phyloP scores from a whole-genome alignment of 1,140 invertebrate genomes.

The Hypsibius dujardini region DNA sequence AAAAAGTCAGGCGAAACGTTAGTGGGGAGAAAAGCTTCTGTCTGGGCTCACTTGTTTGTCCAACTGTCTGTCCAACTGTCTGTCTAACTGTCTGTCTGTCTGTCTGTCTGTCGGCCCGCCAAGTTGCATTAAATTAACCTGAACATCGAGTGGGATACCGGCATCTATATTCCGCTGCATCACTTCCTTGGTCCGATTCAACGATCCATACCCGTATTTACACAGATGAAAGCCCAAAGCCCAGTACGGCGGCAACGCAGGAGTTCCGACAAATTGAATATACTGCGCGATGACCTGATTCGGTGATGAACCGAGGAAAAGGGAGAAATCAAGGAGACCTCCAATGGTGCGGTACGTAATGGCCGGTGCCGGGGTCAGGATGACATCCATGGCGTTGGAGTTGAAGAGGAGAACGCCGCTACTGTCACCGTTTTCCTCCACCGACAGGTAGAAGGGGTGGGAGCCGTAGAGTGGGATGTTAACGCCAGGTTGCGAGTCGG shows the following conservation, averaged over 20 bases:
- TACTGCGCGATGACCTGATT: slow-evolving; percentile 37
- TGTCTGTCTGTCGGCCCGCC: not conserved
- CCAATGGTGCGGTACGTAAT: slow-evolving; percentile 56
- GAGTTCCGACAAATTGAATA: slow-evolving; percentile 25
- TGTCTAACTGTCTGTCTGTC: no score
- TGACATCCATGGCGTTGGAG: slow-evolving; percentile 36
- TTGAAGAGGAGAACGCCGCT: slow-evolving; percentile 21
- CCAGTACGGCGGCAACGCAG: slow-evolving; percentile 31
- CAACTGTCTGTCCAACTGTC: no score
- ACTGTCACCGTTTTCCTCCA: slow-evolving; percentile 18
- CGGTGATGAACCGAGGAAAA: slow-evolving; percentile 48
- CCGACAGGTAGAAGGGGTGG: slow-evolving; percentile 24
- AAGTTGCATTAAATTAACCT: not conserved
- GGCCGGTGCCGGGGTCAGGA: slow-evolving; percentile 53
- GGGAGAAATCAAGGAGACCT: slow-evolving; percentile 55
- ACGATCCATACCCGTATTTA: slow-evolving; percentile 49
- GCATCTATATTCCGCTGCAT: slow-evolving; percentile 29
- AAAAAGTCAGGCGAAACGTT: no score
- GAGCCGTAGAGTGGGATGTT: slow-evolving; percentile 22
- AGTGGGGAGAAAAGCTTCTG: no score
- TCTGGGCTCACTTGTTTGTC: no score
- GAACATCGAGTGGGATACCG: slow-evolving; percentile 31
- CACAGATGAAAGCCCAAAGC: slow-evolving; percentile 30
- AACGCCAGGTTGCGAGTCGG: not conserved
- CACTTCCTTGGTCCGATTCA: slow-evolving; percentile 43